Conservation (phyloP, 2,113 vertebrate genomes). For the Zosterops hypoxanthus region DNA sequence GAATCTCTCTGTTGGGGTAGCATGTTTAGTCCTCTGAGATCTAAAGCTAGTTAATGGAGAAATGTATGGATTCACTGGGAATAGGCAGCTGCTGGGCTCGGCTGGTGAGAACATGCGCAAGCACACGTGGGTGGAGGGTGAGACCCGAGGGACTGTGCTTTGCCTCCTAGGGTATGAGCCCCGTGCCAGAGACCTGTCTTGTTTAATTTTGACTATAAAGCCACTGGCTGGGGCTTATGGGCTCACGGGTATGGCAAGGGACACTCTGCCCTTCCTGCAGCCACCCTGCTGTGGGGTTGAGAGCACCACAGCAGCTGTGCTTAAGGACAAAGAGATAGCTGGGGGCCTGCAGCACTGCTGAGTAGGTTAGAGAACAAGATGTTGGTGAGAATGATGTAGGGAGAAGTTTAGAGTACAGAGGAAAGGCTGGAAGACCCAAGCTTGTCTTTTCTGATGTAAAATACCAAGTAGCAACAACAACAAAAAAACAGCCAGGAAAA, state of each 20-base stretch:
- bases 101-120: background rate
- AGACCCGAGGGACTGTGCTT: fast-evolving
- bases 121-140: fast-evolving
- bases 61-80: background rate
- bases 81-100: background rate
- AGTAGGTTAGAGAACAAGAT: background rate
- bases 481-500: background rate
- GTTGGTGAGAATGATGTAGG: background rate
- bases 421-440: background rate
- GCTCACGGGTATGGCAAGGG: background rate
- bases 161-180: background rate
- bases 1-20: background rate
- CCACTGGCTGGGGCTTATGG: background rate
- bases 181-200: background rate
- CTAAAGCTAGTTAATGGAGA: background rate
- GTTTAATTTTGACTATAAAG: background rate
- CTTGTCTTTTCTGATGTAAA: background rate
- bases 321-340: background rate
- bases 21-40: background rate
- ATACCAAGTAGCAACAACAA: background rate
- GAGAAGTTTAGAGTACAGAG: background rate
- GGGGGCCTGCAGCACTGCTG: background rate
- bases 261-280: background rate
- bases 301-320: background rate
- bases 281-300: fast-evolving